Conservation (phyloP, 2,888 invertebrate genomes). For the Rhyacophila evoluta region DNA sequence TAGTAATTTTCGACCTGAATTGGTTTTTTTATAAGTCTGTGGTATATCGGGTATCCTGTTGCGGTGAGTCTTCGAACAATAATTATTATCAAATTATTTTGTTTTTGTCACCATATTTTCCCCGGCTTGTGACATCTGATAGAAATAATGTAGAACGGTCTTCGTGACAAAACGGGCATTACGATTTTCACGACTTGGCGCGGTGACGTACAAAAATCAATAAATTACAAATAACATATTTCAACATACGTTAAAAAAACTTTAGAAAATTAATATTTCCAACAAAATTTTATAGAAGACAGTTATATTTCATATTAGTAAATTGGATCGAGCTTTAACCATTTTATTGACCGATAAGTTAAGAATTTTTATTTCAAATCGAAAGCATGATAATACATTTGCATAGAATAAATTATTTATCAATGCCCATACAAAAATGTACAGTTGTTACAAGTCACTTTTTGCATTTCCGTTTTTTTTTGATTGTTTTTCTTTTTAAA, state of each 20-base stretch:
- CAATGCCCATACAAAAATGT: too few species aligned
- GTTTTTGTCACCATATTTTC: slow-evolving; percentile 1
- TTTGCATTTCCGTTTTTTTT: too few species aligned
- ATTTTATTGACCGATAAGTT: background rate
- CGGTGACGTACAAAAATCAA: too few species aligned
- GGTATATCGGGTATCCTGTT: background rate
- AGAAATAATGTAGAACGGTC: background rate
- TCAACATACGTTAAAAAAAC: background rate
- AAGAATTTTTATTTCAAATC: too few species aligned
- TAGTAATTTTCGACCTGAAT: background rate
- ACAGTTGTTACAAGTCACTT: too few species aligned
- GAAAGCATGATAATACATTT: too few species aligned
- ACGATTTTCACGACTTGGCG: too few species aligned
- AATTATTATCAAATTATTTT: background rate
- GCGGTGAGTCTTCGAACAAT: background rate
- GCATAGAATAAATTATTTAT: too few species aligned
- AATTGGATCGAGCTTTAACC: background rate
- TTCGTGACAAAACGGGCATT: background rate
- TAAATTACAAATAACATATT: background rate
- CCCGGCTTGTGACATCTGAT: background rate
- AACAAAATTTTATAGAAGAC: background rate
- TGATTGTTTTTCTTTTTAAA: too few species aligned
- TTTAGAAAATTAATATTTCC: background rate
- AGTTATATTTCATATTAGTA: background rate
- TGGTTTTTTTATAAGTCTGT: background rate